Evolutionary conservation across 2,888 invertebrate genomes (phyloP).

Genomic region (Lasioglossum lativentre): DNA sequence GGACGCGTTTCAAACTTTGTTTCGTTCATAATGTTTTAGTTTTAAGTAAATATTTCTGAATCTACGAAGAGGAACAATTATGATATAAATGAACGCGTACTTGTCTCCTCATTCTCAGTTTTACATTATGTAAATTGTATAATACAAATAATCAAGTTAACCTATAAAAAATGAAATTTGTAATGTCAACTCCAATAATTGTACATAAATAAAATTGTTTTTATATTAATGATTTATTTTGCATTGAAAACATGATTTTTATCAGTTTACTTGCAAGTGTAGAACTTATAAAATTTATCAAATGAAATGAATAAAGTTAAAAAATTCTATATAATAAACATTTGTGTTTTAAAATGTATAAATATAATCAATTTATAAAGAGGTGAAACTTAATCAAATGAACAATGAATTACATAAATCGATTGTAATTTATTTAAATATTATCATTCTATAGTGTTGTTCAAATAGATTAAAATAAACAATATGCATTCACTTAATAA

Average conservation of each 20-base stretch:
- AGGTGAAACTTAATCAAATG: not conserved
- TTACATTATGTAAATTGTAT: not conserved
- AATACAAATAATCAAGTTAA: not conserved
- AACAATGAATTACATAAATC: conserved; percentile 26
- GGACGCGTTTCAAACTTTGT: conserved; percentile 15
- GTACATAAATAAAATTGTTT: conserved; percentile 22
- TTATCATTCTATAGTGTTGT: conserved; percentile 16
- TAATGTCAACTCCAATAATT: conserved; percentile 2
- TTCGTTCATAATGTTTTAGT: conserved; percentile 5
- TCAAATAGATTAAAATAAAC: conserved; percentile 8
- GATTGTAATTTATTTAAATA: not conserved
- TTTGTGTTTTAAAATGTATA: conserved; percentile 9
- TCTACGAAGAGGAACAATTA: not conserved
- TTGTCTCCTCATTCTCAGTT: not conserved
- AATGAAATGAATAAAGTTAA: conserved; percentile 1
- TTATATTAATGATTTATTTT: conserved; percentile 2
- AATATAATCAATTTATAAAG: not conserved
- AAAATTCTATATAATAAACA: not conserved
- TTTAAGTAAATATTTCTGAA: not conserved
- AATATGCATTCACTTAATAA: conserved; percentile 52
- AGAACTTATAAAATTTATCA: not conserved
- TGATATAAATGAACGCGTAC: not conserved
- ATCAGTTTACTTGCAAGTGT: conserved; percentile 13
- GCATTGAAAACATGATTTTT: not conserved
- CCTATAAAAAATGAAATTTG: not conserved